A percentile compares a stretch with the other conserved stretches of the same genome.
phyloP scores from a whole-genome alignment of 1,140 invertebrate genomes.

The Drosophila varians region DNA sequence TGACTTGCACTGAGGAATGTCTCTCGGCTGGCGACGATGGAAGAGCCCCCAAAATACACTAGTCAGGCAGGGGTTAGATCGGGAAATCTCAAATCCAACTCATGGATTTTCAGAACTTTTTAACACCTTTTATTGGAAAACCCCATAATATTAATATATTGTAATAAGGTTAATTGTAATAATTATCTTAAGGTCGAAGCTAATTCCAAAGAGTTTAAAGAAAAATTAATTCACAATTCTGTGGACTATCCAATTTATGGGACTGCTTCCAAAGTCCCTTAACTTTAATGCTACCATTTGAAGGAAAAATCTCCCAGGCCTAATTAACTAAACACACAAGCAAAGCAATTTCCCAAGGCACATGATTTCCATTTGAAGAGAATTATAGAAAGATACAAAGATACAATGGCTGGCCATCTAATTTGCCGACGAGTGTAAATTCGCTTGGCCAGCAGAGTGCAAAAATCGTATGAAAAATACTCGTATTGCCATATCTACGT shows the following conservation, averaged over 20 bases:
- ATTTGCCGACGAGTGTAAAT: slow-evolving; percentile 67
- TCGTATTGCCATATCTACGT: slow-evolving; percentile 63
- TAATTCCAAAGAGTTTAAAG: too few relatives aligned
- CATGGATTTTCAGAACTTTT: too few relatives aligned
- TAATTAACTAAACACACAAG: slow-evolving; percentile 10
- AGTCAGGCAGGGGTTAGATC: slow-evolving; percentile 17
- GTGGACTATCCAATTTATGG: not conserved
- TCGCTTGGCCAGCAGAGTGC: slow-evolving; percentile 47
- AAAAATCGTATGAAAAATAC: slow-evolving; percentile 73
- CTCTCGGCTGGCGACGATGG: not conserved
- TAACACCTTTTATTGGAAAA: too few relatives aligned
- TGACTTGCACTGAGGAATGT: slow-evolving; percentile 32
- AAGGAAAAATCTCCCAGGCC: not conserved
- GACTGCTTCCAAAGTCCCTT: not conserved
- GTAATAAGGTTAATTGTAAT: too few relatives aligned
- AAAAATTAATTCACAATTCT: too few relatives aligned
- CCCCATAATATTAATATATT: too few relatives aligned
- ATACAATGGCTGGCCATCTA: slow-evolving; percentile 29
- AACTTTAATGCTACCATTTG: not conserved
- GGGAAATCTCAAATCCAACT: too few relatives aligned
- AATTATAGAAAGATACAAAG: not conserved
- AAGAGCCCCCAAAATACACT: slow-evolving; percentile 27
- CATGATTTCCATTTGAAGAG: slow-evolving; percentile 5
- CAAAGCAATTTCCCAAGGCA: slow-evolving; percentile 2
- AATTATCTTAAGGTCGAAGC: too few relatives aligned